A percentile compares a stretch with the other conserved stretches of the same genome.
phyloP scores from a whole-genome alignment of 2,113 vertebrate species.

The Rhabdornis inornatus region DNA sequence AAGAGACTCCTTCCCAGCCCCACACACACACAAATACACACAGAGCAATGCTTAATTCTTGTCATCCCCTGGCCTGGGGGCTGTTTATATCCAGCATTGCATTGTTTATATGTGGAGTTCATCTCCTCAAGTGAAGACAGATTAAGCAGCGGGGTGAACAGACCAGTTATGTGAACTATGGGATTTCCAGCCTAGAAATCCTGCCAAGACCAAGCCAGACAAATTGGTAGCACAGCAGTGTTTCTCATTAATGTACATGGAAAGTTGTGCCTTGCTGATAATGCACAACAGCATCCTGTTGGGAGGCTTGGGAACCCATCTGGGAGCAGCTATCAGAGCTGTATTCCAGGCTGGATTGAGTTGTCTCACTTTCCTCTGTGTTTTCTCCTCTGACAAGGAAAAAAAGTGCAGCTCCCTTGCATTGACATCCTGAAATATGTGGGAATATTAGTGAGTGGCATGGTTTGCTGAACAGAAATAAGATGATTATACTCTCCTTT shows the following conservation, averaged over 20 bases:
- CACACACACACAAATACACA: neutral
- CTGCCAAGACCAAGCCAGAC: constrained; percentile 59
- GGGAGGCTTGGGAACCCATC: constrained; percentile 37
- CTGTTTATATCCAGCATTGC: constrained; percentile 21
- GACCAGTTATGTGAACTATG: constrained; percentile 54
- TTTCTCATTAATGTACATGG: constrained; percentile 59
- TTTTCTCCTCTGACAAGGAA: neutral
- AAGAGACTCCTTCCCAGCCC: neutral
- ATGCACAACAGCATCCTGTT: constrained; percentile 45
- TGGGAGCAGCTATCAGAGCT: constrained; percentile 1
- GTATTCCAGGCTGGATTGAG: neutral
- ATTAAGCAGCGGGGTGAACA: constrained; percentile 58
- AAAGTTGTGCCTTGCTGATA: constrained; percentile 58
- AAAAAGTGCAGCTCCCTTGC: neutral
- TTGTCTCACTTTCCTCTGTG: neutral
- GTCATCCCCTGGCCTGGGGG: neutral
- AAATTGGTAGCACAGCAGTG: constrained; percentile 66
- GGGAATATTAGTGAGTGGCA: neutral
- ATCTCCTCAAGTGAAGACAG: constrained; percentile 64
- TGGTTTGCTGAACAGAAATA: neutral
- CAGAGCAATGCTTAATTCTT: neutral
- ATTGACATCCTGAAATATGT: neutral
- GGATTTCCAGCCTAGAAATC: constrained; percentile 47
- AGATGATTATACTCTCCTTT: neutral
- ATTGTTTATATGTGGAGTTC: constrained; percentile 48